These are phyloP conservation scores for Atopsyche davidsoni DNA, from an alignment of 1,140 invertebrate species.

Conservation along the genomic window DNA sequence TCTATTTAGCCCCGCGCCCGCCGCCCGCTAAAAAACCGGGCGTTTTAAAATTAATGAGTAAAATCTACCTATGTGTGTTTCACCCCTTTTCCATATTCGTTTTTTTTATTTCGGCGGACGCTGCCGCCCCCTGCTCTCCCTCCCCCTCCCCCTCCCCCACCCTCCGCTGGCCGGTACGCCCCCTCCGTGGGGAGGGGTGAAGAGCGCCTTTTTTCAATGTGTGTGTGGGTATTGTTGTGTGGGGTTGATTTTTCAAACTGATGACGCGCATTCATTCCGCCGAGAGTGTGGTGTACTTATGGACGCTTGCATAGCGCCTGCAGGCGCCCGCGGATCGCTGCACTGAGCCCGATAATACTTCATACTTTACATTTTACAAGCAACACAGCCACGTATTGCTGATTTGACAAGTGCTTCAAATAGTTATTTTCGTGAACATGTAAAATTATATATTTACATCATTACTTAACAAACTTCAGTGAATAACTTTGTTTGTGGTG, in stretches of 20 bases:
- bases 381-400: no score
- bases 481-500: no score
- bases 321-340: no score
- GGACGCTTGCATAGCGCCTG: slow-evolving; percentile 26
- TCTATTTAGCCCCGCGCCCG: slow-evolving; percentile 44
- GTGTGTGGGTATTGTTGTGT: slow-evolving; percentile 13
- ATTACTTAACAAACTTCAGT: no score
- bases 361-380: no score
- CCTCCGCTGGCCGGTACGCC: slow-evolving; percentile 3
- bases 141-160: slow-evolving; percentile 11
- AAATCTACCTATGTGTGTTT: slow-evolving; percentile 33
- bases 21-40: slow-evolving; percentile 43
- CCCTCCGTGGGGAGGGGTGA: slow-evolving; percentile 9
- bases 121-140: slow-evolving; percentile 10
- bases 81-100: slow-evolving; percentile 30
- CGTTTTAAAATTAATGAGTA: slow-evolving; percentile 55
- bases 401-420: no score
- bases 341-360: no score
- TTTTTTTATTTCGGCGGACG: slow-evolving; percentile 26
- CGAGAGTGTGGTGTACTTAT: slow-evolving; percentile 37
- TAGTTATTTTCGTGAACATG: no score
- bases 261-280: slow-evolving; percentile 53
- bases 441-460: no score
- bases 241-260: slow-evolving; percentile 51
- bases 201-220: slow-evolving; percentile 3